Evolutionary conservation across 30 jellyfish, hydroid and myxozoan genomes (phyloP).

Genomic region (Hydractinia symbiolongicarpus): DNA sequence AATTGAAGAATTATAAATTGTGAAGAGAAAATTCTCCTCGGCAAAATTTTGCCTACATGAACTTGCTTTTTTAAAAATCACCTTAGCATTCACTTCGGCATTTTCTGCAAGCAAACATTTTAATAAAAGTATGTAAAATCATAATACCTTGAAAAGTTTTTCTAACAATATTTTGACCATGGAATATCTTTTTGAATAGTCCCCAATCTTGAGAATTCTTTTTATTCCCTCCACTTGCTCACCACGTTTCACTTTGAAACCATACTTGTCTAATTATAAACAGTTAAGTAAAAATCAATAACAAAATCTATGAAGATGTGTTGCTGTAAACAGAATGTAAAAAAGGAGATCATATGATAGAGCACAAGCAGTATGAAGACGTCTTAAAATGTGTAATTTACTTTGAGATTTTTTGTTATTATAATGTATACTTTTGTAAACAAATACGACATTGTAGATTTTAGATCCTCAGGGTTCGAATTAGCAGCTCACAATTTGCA

Average conservation of each 20-base stretch:
- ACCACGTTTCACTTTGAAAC: conserved; percentile 72
- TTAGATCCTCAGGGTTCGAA: too few species aligned
- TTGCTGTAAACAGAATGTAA: too few species aligned
- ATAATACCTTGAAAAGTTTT: conserved; percentile 62
- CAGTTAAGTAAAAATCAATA: neutral
- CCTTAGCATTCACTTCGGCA: too few species aligned
- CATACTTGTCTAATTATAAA: conserved; percentile 45
- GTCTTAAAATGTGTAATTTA: neutral
- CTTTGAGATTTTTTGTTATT: neutral
- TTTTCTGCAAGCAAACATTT: too few species aligned
- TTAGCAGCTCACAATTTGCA: too few species aligned
- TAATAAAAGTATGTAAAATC: neutral
- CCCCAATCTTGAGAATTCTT: conserved; percentile 46
- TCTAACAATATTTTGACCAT: conserved; percentile 60
- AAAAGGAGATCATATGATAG: too few species aligned
- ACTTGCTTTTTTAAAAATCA: too few species aligned
- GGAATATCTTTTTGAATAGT: conserved; percentile 51
- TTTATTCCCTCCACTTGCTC: conserved; percentile 82
- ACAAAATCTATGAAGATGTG: neutral
- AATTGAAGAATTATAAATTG: too few species aligned
- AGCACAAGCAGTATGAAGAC: neutral
- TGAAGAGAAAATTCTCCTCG: too few species aligned
- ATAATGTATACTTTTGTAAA: too few species aligned
- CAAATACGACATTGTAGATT: too few species aligned
- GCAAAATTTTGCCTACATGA: too few species aligned